Percentiles rank a stretch among this genome's conserved stretches.
These are phyloP conservation scores for Nyctibius grandis DNA, from an alignment of 2,797 vertebrate genomes.

Conservation along the genomic window DNA sequence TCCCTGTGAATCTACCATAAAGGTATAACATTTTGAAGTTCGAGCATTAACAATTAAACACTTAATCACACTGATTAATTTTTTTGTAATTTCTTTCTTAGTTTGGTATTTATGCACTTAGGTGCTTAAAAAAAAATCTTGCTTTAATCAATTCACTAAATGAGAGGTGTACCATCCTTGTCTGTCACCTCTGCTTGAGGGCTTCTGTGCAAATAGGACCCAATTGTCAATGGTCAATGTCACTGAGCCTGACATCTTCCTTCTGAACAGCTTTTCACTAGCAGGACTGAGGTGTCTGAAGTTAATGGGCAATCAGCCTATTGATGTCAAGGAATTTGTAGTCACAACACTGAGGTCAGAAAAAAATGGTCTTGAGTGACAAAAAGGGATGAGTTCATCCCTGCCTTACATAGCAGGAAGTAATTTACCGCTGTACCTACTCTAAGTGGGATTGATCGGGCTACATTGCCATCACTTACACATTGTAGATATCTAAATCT, in stretches of 20 bases:
- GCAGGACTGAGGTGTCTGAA: not conserved
- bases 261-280: not conserved
- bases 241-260: not conserved
- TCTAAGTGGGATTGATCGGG: fast-evolving
- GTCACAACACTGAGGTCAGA: not conserved
- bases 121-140: not conserved
- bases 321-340: not conserved
- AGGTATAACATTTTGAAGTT: not conserved
- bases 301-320: not conserved
- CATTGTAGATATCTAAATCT: not conserved
- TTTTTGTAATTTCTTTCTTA: not conserved
- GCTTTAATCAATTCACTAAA: not conserved
- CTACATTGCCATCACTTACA: fast-evolving
- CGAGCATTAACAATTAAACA: not conserved
- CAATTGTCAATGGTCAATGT: not conserved
- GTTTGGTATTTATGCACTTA: not conserved
- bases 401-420: not conserved
- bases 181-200: not conserved
- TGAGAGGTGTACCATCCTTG: not conserved
- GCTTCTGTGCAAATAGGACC: not conserved
- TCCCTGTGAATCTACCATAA: not conserved
- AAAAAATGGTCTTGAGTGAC: not conserved
- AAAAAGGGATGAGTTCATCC: not conserved
- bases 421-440: not conserved
- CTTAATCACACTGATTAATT: not conserved